These are phyloP conservation scores for Geococcyx californianus DNA, from an alignment of 2,113 vertebrate genomes.

Conservation along the genomic window DNA sequence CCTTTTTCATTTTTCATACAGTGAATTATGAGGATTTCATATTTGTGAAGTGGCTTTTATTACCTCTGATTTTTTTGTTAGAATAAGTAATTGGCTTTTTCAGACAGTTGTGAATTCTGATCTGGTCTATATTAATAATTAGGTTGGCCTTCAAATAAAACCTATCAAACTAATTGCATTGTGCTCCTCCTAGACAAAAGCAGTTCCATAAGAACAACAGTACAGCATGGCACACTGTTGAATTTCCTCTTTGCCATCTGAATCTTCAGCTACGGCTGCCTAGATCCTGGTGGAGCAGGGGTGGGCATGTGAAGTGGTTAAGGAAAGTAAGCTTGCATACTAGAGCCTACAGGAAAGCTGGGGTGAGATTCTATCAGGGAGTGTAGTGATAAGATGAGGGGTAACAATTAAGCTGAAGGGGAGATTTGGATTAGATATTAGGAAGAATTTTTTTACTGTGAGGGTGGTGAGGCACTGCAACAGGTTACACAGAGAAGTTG, in stretches of 20 bases:
- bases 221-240: not conserved
- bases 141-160: not conserved
- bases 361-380: too few species aligned
- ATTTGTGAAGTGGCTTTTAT: not conserved
- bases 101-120: not conserved
- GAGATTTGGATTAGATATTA: too few species aligned
- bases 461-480: too few species aligned
- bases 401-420: too few species aligned
- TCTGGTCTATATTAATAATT: not conserved
- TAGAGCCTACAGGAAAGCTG: too few species aligned
- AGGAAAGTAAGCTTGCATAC: not conserved
- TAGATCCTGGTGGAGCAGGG: not conserved
- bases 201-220: not conserved
- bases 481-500: too few species aligned
- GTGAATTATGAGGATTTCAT: not conserved
- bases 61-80: not conserved
- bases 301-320: not conserved
- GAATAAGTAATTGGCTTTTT: not conserved
- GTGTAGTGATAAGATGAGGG: too few species aligned
- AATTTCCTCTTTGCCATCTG: not conserved
- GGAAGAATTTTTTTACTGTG: too few species aligned
- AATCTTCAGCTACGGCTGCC: not conserved
- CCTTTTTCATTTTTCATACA: not conserved
- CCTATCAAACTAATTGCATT: not conserved
- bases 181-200: not conserved